Base-by-base conservation (phyloP, 1,140 invertebrate genomes). In the Arion vulgaris region DNA sequence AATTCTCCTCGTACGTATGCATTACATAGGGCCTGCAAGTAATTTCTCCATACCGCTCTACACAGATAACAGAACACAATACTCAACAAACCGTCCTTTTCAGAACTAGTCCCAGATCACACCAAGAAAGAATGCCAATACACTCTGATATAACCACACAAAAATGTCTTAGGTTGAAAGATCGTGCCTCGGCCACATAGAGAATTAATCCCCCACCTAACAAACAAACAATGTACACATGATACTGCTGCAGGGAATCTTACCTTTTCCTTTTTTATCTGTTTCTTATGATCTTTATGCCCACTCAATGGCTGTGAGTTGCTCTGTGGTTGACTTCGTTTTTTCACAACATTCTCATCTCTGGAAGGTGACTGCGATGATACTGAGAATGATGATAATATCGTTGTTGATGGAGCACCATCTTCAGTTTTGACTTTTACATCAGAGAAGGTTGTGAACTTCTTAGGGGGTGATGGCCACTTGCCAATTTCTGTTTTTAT, bases 231-330 rank as follows among this genome's bases (percentile, higher is more conserved):
- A n/a, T n/a, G n/a, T n/a, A n/a, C n/a, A n/a, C n/a, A n/a, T n/a
- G n/a, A n/a, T n/a, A n/a, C n/a, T n/a, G n/a, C n/a, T 45, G 41
- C 5, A 45, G 15, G 41, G 5, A 15, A 45, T 51, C 80, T 57
- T 72, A 74, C 80, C 51, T 74, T 72, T 62, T 81, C 80, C 69
- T 74, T 81, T 74, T 81, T 81, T n/a, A 81, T 53, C 11, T 39
- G 36, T 32, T 74, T 81, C 23, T 74, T 72, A 1, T 73, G 71
- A 53, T 72, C 80, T 57, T 81, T 74, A 7, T 73, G 41, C 26
- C 32, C 19, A 32, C 38, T 36, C 1, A 49, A 4, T 5, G 45
- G 9, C 17, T 62, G 45, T 62, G 69, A 28, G 19, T n/a, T 81
- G 32, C 23, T 80, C 69, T 53, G 23, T 74, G 69, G 4, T 39